Evolutionary conservation across 1,140 invertebrate genomes (phyloP).

Genomic region (Lutraria rhynchaena): DNA sequence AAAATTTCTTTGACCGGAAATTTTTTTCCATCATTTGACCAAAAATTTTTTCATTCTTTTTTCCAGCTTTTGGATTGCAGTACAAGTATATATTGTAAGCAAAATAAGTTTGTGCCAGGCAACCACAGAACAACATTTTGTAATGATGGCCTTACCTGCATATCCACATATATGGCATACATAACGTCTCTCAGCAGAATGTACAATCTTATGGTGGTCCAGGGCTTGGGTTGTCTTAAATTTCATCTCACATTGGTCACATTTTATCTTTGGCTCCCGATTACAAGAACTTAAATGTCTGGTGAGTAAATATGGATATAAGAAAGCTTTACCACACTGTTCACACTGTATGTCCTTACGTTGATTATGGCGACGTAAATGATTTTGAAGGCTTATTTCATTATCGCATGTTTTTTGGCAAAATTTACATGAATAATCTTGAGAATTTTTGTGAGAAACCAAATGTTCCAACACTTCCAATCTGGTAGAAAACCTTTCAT

Average conservation of each 20-base stretch:
- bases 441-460: constrained; percentile 7
- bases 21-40: too few relatives aligned
- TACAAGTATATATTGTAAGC: too few relatives aligned
- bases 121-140: too few relatives aligned
- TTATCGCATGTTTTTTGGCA: constrained; percentile 19
- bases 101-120: too few relatives aligned
- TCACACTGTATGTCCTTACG: constrained; percentile 40
- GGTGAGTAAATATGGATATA: constrained; percentile 7
- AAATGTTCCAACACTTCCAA: constrained; percentile 17
- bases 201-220: constrained; percentile 28
- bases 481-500: background rate
- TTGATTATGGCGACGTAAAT: constrained; percentile 29
- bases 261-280: background rate
- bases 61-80: too few relatives aligned
- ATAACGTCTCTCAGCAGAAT: constrained; percentile 31
- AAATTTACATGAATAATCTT: background rate
- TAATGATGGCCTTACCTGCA: constrained; percentile 37
- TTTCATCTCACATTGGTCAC: constrained; percentile 31
- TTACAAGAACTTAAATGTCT: constrained; percentile 39
- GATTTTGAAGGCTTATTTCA: constrained; percentile 11
- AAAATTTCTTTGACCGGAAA: too few relatives aligned
- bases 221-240: constrained; percentile 34
- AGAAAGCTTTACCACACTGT: constrained; percentile 47
- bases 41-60: too few relatives aligned
- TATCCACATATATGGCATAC: constrained; percentile 55